Conservation (phyloP, 2,113 vertebrate genomes). For the Desmodus rotundus region DNA sequence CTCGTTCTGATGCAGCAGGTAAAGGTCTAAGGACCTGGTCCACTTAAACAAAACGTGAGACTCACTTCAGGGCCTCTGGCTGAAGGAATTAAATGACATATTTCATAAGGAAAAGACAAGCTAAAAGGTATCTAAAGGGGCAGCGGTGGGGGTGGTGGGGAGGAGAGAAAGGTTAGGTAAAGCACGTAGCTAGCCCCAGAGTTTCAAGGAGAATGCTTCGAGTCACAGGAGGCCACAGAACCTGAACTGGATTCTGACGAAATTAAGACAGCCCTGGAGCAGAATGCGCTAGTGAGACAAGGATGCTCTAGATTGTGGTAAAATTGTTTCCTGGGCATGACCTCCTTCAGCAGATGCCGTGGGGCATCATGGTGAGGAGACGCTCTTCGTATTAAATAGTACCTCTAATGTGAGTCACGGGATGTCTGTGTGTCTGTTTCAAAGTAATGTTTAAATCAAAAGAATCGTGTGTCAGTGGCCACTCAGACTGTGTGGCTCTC, state of each 20-base stretch:
- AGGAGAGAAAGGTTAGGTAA: neutral
- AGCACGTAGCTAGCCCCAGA: neutral
- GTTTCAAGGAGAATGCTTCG: neutral
- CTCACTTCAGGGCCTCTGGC: neutral
- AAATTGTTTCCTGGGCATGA: neutral
- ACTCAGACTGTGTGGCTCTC: neutral
- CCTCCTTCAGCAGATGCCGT: accelerated
- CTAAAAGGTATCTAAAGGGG: neutral
- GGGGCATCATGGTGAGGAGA: too few relatives aligned
- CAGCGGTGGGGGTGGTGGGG: too few relatives aligned
- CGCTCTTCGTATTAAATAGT: neutral
- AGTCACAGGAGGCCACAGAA: neutral
- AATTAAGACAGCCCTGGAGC: neutral
- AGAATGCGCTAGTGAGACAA: neutral
- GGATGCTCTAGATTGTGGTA: neutral
- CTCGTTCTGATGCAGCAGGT: neutral
- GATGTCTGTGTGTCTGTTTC: neutral
- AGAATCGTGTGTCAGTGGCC: neutral
- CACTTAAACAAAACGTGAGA: neutral
- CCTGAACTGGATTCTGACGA: neutral
- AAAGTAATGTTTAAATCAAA: neutral
- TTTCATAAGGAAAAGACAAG: neutral
- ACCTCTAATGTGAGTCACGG: neutral
- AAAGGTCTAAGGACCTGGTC: neutral
- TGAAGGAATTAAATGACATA: neutral